phyloP scores from a whole-genome alignment of 2,113 vertebrate genomes.

The Cynopterus brachyotis region DNA sequence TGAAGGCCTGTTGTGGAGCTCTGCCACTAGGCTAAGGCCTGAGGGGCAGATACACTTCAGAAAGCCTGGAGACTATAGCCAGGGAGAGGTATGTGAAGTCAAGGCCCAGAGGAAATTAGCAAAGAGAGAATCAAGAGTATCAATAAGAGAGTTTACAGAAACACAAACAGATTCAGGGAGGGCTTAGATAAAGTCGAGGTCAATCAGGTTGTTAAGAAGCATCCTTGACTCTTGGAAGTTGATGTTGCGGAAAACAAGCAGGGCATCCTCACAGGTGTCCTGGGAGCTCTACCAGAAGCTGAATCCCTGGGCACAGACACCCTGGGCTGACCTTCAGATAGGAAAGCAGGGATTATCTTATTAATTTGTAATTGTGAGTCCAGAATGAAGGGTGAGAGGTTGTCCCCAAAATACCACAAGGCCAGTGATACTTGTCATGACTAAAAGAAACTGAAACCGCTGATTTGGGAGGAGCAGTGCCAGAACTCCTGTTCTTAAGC shows the following conservation, averaged over 20 bases:
- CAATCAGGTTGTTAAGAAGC: conserved; percentile 31
- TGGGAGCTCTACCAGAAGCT: neutral
- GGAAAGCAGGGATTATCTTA: neutral
- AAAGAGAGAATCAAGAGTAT: conserved; percentile 66
- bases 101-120: conserved; percentile 47
- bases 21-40: neutral
- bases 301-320: neutral
- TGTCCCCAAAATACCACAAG: neutral
- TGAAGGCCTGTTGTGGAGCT: neutral
- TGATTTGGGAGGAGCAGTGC: no score
- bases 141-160: conserved; percentile 71
- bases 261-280: neutral
- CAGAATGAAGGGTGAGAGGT: neutral
- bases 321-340: neutral
- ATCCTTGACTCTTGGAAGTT: neutral
- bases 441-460: neutral
- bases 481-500: neutral
- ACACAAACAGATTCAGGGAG: conserved; percentile 63
- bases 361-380: neutral
- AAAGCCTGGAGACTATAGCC: conserved; percentile 4
- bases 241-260: neutral
- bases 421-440: neutral
- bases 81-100: neutral
- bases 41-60: neutral
- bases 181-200: conserved; percentile 42